These are phyloP conservation scores for Kryphioiulus occultus DNA, from an alignment of 2,888 invertebrate species.

Conservation along the genomic window DNA sequence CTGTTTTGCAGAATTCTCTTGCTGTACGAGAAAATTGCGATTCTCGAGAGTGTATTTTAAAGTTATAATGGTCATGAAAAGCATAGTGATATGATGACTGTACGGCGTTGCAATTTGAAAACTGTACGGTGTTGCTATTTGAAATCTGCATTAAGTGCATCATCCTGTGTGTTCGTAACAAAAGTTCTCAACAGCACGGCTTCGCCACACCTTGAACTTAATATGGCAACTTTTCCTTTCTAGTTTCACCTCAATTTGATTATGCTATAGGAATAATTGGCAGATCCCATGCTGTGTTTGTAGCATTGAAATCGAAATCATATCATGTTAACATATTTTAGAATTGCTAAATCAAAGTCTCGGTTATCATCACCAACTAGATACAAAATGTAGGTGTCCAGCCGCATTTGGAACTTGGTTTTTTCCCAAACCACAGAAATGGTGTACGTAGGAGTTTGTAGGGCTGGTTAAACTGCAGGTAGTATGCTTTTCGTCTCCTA, in stretches of 20 bases:
- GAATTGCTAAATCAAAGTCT: slow-evolving; percentile 35
- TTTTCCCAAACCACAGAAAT: not conserved
- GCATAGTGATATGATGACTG: too few species aligned
- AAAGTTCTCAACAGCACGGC: not conserved
- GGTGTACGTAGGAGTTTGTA: not conserved
- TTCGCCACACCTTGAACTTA: slow-evolving; percentile 33
- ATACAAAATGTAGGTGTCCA: slow-evolving; percentile 18
- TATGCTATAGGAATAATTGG: not conserved
- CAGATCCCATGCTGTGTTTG: slow-evolving; percentile 20
- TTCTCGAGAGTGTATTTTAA: too few species aligned
- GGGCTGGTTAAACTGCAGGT: not conserved
- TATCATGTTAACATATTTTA: slow-evolving; percentile 33
- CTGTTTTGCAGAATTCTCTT: too few species aligned
- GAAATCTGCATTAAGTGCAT: not conserved
- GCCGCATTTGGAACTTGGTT: not conserved
- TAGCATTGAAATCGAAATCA: slow-evolving; percentile 37
- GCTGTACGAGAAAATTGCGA: too few species aligned
- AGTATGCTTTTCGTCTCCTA: not conserved
- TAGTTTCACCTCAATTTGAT: slow-evolving; percentile 10
- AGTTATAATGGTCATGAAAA: too few species aligned
- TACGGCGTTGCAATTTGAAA: not conserved
- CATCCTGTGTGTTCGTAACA: not conserved
- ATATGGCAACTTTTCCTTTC: slow-evolving; percentile 24
- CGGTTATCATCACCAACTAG: slow-evolving; percentile 2
- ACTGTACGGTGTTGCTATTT: not conserved